Percentiles rank a stretch among this genome's conserved stretches.
Evolutionary conservation across 2,797 vertebrate species (phyloP).

Genomic region (Gobionotothen gibberifrons): DNA sequence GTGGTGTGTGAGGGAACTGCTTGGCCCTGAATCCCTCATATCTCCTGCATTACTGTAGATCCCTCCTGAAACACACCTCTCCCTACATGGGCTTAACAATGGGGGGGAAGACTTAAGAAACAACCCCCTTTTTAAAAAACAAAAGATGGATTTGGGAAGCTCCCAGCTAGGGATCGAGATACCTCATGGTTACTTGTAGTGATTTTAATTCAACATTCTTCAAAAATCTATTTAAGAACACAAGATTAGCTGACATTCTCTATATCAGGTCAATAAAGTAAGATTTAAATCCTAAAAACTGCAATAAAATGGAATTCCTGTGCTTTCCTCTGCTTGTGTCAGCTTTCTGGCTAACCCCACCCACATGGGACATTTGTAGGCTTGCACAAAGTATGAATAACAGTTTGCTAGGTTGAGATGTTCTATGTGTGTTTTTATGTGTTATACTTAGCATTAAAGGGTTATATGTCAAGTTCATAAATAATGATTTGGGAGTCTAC

Average conservation of each 20-base stretch:
- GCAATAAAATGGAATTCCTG: not conserved
- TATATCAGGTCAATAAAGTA: not conserved
- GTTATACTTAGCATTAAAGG: too few species aligned
- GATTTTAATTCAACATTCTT: not conserved
- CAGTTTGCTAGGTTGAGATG: not conserved
- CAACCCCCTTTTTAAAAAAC: too few species aligned
- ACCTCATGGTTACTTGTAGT: slow-evolving; percentile 15
- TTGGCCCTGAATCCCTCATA: slow-evolving; percentile 55
- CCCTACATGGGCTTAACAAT: slow-evolving; percentile 31
- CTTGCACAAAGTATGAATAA: slow-evolving; percentile 20
- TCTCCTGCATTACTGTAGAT: slow-evolving; percentile 26
- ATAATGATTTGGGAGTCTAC: too few species aligned
- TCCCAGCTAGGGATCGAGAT: not conserved
- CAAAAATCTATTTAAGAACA: not conserved
- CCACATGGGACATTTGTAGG: slow-evolving; percentile 41
- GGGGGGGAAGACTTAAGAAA: not conserved
- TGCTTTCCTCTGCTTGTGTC: slow-evolving; percentile 28
- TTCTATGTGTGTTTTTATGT: too few species aligned
- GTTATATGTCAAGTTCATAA: too few species aligned
- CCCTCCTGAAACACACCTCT: slow-evolving; percentile 1
- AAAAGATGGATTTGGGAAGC: not conserved
- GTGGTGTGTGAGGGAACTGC: slow-evolving; percentile 71
- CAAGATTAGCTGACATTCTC: not conserved
- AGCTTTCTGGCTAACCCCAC: slow-evolving; percentile 50
- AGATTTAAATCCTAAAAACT: not conserved